These are phyloP conservation scores for Lepus timidus DNA, from an alignment of 2,113 vertebrate genomes.

Conservation along the genomic window DNA sequence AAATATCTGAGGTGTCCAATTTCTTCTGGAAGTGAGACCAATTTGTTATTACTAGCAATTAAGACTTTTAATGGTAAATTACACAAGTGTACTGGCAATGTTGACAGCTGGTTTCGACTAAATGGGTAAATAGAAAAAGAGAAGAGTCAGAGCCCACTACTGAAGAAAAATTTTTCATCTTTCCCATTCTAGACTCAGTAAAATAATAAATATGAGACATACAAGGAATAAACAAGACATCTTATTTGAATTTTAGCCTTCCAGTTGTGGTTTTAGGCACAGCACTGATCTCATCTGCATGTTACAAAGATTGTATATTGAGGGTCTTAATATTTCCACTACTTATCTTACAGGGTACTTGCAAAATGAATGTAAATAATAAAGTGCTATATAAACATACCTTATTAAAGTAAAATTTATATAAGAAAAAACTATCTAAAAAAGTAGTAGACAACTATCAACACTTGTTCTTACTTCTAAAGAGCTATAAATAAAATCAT, in stretches of 20 bases:
- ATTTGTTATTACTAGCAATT: constrained; percentile 98
- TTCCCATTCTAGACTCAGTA: constrained; percentile 55
- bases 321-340: background rate
- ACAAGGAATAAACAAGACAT: background rate
- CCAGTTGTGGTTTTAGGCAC: background rate
- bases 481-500: background rate
- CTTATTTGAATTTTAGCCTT: constrained; percentile 18
- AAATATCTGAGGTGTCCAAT: constrained; percentile 94
- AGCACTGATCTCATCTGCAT: background rate
- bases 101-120: constrained; percentile 97
- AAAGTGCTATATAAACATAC: background rate
- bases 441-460: background rate
- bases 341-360: background rate
- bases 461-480: background rate
- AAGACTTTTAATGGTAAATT: constrained; percentile 96
- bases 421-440: constrained; percentile 30
- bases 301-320: constrained; percentile 18
- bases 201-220: constrained; percentile 50
- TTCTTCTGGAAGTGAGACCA: constrained; percentile 96
- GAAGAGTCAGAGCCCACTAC: constrained; percentile 64
- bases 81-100: constrained; percentile 94
- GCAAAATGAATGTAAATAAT: constrained; percentile 25
- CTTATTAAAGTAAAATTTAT: constrained; percentile 31
- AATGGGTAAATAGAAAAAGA: constrained; percentile 69
- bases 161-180: constrained; percentile 4